Evolutionary conservation across 2,888 invertebrate genomes (phyloP).

Genomic region (Dolichopus griseipennis): DNA sequence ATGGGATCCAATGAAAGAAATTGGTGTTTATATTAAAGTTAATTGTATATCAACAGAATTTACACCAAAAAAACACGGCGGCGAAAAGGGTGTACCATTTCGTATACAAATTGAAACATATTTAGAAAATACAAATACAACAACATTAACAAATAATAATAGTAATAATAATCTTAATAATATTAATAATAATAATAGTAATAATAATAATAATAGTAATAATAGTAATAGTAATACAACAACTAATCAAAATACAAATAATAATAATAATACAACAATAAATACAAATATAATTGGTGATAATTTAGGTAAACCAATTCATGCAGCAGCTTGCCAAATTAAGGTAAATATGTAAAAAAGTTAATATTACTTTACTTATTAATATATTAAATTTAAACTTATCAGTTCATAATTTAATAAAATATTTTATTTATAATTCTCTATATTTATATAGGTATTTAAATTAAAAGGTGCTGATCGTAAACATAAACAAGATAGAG

Average conservation of each 20-base stretch:
- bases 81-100: slow-evolving; percentile 96
- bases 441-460: slow-evolving; percentile 49
- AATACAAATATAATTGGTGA: slow-evolving; percentile 24
- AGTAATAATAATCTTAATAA: slow-evolving; percentile 9
- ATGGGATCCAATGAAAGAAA: slow-evolving; percentile 95
- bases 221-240: slow-evolving; percentile 11
- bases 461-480: slow-evolving; percentile 93
- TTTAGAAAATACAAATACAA: slow-evolving; percentile 34
- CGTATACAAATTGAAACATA: slow-evolving; percentile 88
- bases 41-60: slow-evolving; percentile 98
- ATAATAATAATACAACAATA: slow-evolving; percentile 15
- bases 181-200: not conserved
- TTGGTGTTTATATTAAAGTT: slow-evolving; percentile 89
- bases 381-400: not conserved
- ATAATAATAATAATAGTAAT: slow-evolving; percentile 19
- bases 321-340: slow-evolving; percentile 92
- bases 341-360: slow-evolving; percentile 71
- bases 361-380: slow-evolving; percentile 21
- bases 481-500: slow-evolving; percentile 93
- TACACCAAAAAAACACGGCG: slow-evolving; percentile 95
- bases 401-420: no score
- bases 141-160: not conserved
- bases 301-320: slow-evolving; percentile 54
- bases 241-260: slow-evolving; percentile 7
- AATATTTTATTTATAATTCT: no score